Evolutionary conservation across 2,888 invertebrate genomes (phyloP), one percentile per base, ranked within the genome.

Genomic region (Amitus sp.): DNA sequence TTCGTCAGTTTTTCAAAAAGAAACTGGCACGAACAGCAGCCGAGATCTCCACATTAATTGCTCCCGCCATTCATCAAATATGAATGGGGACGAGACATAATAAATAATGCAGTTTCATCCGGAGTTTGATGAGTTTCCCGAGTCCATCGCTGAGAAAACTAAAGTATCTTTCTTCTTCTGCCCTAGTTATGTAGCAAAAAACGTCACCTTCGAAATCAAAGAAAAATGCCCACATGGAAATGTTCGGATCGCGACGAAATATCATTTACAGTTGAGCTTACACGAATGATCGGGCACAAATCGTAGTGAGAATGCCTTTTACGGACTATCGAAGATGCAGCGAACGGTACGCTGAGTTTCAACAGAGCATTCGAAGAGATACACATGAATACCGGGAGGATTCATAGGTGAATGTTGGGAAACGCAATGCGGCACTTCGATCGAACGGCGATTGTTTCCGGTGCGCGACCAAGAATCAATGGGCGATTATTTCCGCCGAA

Each of bases 371-470:
- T 45, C 47, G 27, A 51, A 51, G 52, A 59, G 53, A 49, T 59
- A n/a, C n/a, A 50, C 49, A 53, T 47, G 23, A 48, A 59, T 53
- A 50, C 46, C 20, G 37, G 45, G 53, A 46, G 46, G 34, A 45
- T 48, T 49, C 48, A 52, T 28, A 42, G 53, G 19, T 45, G 46
- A 42, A 54, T 59, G 49, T 49, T 59, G 49, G 37, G 46, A 33
- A 59, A 59, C 53, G 59, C 59, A 52, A 52, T 48, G 52, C 53
- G 48, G 52, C 43, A 59, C 48, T 58, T 58, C 43, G 51, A 58
- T 58, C 52, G 58, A 47, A 52, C 45, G 52, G 47, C 58, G 48
- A 48, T 58, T 58, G 58, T 58, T 52, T 43, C 50, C 53, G 53
- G 47, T 20, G 40, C 30, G 40, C 39, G 17, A 47, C 47, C 28